phyloP scores from a whole-genome alignment of 2,797 vertebrate genomes.

The Carcharodon carcharias region DNA sequence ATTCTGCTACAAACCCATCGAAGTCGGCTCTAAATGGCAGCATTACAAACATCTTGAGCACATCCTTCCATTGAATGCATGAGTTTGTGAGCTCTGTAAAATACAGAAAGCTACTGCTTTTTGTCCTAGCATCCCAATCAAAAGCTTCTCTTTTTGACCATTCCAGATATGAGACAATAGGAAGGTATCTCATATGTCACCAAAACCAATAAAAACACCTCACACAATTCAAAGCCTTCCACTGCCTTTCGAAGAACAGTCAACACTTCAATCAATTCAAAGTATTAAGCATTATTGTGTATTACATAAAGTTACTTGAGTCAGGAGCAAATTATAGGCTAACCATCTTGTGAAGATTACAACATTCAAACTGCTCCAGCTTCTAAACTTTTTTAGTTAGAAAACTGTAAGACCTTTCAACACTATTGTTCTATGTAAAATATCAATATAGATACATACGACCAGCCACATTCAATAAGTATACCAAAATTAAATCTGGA shows the following conservation, averaged over 20 bases:
- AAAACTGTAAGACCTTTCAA: not conserved
- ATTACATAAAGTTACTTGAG: not conserved
- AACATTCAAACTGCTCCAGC: not conserved
- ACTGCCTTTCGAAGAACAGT: not conserved
- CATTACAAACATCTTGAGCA: not conserved
- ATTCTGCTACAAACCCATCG: not conserved
- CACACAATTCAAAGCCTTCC: not conserved
- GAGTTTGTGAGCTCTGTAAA: not conserved
- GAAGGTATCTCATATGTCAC: not conserved
- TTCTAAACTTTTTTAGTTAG: not conserved
- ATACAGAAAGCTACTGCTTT: not conserved
- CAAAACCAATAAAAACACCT: not conserved
- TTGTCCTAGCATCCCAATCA: not conserved
- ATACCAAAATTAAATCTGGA: not conserved
- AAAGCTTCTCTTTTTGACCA: not conserved
- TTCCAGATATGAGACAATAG: not conserved
- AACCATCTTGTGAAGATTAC: not conserved
- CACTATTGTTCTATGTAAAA: not conserved
- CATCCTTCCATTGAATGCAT: not conserved
- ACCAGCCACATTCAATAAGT: not conserved
- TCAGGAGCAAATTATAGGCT: not conserved
- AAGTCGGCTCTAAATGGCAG: not conserved
- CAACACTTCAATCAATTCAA: not conserved
- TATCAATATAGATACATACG: not conserved
- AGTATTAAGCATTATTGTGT: not conserved